Percentiles rank a stretch among this genome's conserved stretches.
Evolutionary conservation across 2,797 vertebrate species (phyloP).

Genomic region (Sebastes cheni): DNA sequence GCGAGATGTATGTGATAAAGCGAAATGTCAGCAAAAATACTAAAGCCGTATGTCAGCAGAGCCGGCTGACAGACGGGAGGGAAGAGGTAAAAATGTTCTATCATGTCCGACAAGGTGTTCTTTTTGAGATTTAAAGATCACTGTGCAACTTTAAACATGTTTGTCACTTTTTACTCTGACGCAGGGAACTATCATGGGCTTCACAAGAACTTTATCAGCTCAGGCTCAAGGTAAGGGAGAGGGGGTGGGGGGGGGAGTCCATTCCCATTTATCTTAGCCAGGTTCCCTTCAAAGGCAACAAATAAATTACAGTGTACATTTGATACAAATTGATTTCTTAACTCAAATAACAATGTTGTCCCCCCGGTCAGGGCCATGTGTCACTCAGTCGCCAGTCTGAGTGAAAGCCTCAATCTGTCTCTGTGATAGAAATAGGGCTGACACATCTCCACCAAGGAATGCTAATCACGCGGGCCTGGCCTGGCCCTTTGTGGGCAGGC

Average conservation of each 20-base stretch:
- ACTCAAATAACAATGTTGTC: constrained; percentile 99
- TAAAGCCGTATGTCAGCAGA: constrained; percentile 94
- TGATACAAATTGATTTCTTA: constrained; percentile 99
- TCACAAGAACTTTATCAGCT: constrained; percentile 99
- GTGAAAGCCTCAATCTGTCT: constrained; percentile 99
- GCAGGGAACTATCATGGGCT: constrained; percentile 95
- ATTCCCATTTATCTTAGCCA: constrained; percentile 99
- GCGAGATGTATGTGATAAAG: constrained; percentile 97
- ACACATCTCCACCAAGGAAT: constrained; percentile 91
- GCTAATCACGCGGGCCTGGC: constrained; percentile 94
- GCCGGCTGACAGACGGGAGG: constrained; percentile 95
- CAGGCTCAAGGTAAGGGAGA: constrained; percentile 82
- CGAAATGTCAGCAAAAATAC: constrained; percentile 99
- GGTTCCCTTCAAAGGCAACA: constrained; percentile 99
- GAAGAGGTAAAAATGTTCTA: constrained; percentile 99
- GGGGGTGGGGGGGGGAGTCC: constrained; percentile 71
- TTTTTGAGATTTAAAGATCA: constrained; percentile 99
- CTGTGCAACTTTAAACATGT: constrained; percentile 99
- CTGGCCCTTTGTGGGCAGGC: constrained; percentile 96
- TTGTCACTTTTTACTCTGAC: constrained; percentile 98
- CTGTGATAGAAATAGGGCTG: constrained; percentile 96
- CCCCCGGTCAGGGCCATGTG: constrained; percentile 97
- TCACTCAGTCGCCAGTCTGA: constrained; percentile 95
- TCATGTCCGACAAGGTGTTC: constrained; percentile 99
- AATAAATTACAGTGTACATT: constrained; percentile 99